Percentiles rank a stretch among this genome's conserved stretches.
phyloP scores from a whole-genome alignment of 2,113 vertebrate genomes.

The Leuciscus idus region DNA sequence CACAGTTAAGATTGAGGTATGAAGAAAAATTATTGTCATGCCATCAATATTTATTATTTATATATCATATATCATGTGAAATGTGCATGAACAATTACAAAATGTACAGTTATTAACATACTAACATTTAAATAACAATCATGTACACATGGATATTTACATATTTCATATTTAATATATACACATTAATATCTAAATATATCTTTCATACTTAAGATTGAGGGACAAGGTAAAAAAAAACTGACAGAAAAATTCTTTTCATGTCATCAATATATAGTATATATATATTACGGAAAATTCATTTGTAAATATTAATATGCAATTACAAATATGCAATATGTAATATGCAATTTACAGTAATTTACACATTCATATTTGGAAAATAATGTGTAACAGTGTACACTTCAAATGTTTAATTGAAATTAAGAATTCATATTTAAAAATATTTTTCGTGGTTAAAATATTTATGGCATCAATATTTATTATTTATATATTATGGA shows the following conservation, averaged over 20 bases:
- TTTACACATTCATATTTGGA: not conserved
- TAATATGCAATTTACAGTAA: not conserved
- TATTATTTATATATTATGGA: not conserved
- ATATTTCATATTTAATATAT: not conserved
- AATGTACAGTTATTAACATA: not conserved
- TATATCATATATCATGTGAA: not conserved
- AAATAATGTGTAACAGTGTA: not conserved
- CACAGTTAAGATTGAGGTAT: not conserved
- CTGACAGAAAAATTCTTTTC: not conserved
- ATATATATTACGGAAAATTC: not conserved
- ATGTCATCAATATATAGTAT: not conserved
- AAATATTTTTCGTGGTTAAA: not conserved
- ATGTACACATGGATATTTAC: not conserved
- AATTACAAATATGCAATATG: no score
- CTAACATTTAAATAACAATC: not conserved
- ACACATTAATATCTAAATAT: not conserved
- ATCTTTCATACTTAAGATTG: not conserved
- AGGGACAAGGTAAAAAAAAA: not conserved
- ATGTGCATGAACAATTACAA: not conserved
- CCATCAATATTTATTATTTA: not conserved
- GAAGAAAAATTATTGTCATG: not conserved
- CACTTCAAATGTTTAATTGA: not conserved
- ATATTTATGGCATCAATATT: not conserved
- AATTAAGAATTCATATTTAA: not conserved
- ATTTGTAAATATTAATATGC: not conserved